Conservation (phyloP, 2,797 vertebrate genomes). For the Emys orbicularis region DNA sequence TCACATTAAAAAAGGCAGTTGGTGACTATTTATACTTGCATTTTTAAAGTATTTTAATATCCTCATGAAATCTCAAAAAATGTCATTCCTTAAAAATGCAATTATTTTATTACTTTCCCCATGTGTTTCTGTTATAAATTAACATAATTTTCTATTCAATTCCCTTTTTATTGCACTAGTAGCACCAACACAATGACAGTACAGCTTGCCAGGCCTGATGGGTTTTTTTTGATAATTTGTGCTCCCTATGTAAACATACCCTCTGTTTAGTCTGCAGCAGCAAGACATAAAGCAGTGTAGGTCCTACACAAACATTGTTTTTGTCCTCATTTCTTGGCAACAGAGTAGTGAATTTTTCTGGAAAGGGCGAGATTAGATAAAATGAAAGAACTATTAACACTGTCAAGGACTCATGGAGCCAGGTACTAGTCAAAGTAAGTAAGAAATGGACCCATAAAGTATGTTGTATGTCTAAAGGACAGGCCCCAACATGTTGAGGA, state of each 20-base stretch:
- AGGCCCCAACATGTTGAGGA: neutral
- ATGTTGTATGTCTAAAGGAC: neutral
- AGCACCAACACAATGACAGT: neutral
- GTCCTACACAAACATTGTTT: neutral
- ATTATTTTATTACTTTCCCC: neutral
- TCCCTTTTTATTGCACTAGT: neutral
- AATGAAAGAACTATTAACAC: neutral
- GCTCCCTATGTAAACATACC: neutral
- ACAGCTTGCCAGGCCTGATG: neutral
- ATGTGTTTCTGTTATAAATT: neutral
- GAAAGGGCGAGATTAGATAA: neutral
- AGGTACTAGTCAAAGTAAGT: neutral
- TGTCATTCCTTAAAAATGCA: neutral
- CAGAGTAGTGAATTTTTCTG: accelerated
- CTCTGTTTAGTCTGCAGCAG: neutral
- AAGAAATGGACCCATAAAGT: neutral
- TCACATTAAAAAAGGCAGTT: neutral
- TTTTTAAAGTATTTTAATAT: accelerated
- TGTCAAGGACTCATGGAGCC: neutral
- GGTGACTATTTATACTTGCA: neutral
- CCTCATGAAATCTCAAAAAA: neutral
- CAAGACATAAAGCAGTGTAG: neutral
- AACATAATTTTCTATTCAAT: neutral
- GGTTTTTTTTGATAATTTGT: neutral
- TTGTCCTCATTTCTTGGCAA: neutral